Conservation (phyloP, 2,113 vertebrate species). For the Ploceus nigricollis region DNA sequence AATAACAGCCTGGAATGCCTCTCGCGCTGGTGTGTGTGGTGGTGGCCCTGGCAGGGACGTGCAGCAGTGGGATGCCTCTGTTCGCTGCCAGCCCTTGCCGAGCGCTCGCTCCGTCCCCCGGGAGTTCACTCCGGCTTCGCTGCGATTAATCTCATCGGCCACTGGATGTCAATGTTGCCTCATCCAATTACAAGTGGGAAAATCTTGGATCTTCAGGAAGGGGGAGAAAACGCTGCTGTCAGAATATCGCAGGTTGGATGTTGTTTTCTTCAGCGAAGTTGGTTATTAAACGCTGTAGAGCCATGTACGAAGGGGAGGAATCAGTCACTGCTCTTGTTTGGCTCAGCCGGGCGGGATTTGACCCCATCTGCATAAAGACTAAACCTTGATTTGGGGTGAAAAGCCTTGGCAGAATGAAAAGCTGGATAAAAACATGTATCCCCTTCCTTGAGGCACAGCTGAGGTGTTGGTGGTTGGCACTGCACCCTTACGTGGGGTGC, state of each 20-base stretch:
- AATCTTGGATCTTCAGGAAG: neutral
- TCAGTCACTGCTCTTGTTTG: neutral
- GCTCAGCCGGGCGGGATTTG: neutral
- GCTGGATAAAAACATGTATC: fast-evolving
- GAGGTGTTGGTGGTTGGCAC: neutral
- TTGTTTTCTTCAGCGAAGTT: neutral
- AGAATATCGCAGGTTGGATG: neutral
- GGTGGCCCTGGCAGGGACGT: neutral
- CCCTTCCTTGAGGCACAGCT: neutral
- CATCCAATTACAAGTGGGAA: constrained; percentile 48
- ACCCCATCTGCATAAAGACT: neutral
- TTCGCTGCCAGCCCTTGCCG: neutral
- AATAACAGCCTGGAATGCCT: fast-evolving
- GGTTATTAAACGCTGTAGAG: neutral
- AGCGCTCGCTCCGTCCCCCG: neutral
- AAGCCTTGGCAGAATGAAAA: neutral
- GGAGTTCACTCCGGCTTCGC: neutral
- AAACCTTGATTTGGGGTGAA: neutral
- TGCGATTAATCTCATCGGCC: constrained; percentile 75
- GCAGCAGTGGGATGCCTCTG: too few species aligned
- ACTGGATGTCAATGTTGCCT: constrained; percentile 81
- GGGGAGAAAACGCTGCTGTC: neutral
- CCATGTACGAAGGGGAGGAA: neutral
- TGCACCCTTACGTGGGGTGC: fast-evolving
- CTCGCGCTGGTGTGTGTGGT: neutral